These are phyloP conservation scores for Griposia aprilina DNA, from an alignment of 2,888 invertebrate species.

Conservation along the genomic window DNA sequence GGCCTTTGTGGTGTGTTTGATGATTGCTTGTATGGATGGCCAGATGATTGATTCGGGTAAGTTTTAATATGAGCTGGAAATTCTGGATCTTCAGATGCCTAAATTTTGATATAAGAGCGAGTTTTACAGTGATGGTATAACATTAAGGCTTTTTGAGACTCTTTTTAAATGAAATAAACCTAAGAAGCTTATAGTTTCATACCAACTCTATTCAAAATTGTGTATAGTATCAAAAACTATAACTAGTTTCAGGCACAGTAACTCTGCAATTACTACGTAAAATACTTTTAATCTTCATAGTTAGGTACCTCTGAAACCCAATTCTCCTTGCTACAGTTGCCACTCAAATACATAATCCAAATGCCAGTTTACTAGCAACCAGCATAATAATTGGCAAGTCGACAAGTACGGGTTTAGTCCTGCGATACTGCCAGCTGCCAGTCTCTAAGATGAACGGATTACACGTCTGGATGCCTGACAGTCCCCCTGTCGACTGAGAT, in stretches of 20 bases:
- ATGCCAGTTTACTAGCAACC: constrained; percentile 28
- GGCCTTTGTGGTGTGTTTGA: constrained; percentile 29
- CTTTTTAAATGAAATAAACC: too few species aligned
- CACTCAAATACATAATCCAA: constrained; percentile 43
- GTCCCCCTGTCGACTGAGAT: constrained; percentile 23
- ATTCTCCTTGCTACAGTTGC: not conserved
- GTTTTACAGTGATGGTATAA: too few species aligned
- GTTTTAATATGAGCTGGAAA: constrained; percentile 3
- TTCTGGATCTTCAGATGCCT: not conserved
- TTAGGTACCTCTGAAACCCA: not conserved
- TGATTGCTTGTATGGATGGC: constrained; percentile 8
- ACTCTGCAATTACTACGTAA: not conserved
- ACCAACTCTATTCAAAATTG: too few species aligned
- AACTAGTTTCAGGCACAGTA: too few species aligned
- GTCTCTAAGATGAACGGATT: constrained; percentile 61
- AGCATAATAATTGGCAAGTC: constrained; percentile 59
- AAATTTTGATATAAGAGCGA: too few species aligned
- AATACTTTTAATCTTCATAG: not conserved
- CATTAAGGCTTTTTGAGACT: too few species aligned
- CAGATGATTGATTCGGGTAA: not conserved
- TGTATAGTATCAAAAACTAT: not conserved
- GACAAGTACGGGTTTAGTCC: constrained; percentile 54
- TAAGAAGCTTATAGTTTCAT: too few species aligned
- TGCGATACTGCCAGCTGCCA: constrained; percentile 60
- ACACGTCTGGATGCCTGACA: constrained; percentile 47